These are phyloP conservation scores for Lithophane ornitopus DNA, from an alignment of 2,888 invertebrate species.

Conservation along the genomic window DNA sequence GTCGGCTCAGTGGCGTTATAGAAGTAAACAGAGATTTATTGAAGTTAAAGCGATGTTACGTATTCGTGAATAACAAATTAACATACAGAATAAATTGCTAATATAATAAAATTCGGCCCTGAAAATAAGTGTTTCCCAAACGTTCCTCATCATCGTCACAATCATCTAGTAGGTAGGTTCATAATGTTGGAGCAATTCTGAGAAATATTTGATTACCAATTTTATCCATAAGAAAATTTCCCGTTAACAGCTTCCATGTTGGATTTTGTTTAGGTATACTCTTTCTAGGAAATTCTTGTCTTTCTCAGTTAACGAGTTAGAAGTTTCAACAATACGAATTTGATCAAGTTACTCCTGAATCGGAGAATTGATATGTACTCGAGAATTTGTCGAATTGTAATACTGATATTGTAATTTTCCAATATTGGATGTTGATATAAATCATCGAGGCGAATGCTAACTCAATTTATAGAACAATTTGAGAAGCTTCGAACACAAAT, in stretches of 20 bases:
- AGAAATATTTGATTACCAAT: neutral
- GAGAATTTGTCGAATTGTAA: slow-evolving; percentile 5
- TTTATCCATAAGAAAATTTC: neutral
- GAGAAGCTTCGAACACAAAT: neutral
- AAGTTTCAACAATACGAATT: neutral
- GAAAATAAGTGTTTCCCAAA: neutral
- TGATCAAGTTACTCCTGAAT: neutral
- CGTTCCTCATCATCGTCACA: neutral
- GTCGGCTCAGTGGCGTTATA: slow-evolving; percentile 9
- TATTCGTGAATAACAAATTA: neutral
- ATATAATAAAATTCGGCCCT: neutral
- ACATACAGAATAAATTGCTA: neutral
- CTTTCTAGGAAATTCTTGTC: neutral
- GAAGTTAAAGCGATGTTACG: neutral
- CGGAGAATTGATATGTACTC: neutral
- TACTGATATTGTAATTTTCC: slow-evolving; percentile 1
- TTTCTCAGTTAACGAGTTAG: neutral
- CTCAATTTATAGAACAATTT: slow-evolving; percentile 4
- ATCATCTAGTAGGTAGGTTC: neutral
- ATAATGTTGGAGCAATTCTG: neutral
- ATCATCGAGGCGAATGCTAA: neutral
- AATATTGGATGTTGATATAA: neutral
- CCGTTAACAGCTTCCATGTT: neutral
- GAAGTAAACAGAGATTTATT: slow-evolving; percentile 6
- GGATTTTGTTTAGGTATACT: neutral